Conservation (phyloP, 2,888 invertebrate genomes). For the Harmothoe impar region DNA sequence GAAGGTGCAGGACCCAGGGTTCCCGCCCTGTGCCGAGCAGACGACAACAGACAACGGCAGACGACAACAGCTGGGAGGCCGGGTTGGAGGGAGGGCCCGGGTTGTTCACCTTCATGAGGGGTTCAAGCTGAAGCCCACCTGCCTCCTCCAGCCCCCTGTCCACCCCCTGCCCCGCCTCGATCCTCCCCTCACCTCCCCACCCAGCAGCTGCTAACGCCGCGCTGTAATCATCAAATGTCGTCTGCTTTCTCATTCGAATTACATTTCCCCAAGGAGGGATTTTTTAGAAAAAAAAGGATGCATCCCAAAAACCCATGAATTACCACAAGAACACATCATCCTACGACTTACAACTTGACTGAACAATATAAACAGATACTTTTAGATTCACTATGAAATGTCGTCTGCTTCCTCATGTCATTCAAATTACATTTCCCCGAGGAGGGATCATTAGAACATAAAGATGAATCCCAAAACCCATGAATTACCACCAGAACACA, state of each 20-base stretch:
- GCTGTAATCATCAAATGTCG: not conserved
- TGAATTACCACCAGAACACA: no score
- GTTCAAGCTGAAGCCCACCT: slow-evolving; percentile 52
- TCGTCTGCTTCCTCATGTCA: not conserved
- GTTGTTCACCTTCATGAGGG: slow-evolving; percentile 36
- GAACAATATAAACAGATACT: no score
- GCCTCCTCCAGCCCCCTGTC: slow-evolving; percentile 17
- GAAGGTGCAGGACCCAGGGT: not conserved
- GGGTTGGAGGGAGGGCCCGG: slow-evolving; percentile 20
- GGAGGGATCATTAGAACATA: no score
- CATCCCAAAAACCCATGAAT: no score
- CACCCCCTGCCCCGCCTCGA: slow-evolving; percentile 48
- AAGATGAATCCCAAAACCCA: no score
- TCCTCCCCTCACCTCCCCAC: not conserved
- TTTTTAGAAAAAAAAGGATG: no score
- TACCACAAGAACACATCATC: no score
- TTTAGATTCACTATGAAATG: not conserved
- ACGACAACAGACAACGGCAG: not conserved
- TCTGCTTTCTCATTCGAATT: slow-evolving; percentile 6
- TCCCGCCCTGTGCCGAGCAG: not conserved
- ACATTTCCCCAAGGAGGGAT: not conserved
- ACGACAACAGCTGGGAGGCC: slow-evolving; percentile 30
- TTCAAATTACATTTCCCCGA: not conserved
- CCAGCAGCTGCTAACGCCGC: not conserved
- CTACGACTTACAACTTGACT: no score